Conservation (phyloP, 2,113 vertebrate genomes). For the Sinocyclocheilus anshuiensis region DNA sequence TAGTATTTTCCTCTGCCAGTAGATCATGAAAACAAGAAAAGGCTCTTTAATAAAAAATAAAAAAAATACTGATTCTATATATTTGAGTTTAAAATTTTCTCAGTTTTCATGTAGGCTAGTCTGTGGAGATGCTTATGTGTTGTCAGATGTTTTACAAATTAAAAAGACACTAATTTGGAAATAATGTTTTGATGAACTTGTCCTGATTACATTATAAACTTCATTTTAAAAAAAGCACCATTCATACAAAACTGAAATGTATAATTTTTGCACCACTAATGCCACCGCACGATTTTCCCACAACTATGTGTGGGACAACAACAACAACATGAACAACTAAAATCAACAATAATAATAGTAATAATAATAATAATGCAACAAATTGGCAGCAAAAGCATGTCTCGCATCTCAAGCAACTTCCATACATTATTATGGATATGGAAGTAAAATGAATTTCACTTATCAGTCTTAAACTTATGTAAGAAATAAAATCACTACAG, state of each 20-base stretch:
- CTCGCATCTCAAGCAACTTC: too few relatives aligned
- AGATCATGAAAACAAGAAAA: background rate
- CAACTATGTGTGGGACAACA: background rate
- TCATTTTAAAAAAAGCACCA: background rate
- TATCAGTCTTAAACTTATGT: background rate
- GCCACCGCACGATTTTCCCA: too few relatives aligned
- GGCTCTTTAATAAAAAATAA: background rate
- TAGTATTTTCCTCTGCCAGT: background rate
- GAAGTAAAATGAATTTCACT: too few relatives aligned
- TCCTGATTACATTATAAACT: background rate
- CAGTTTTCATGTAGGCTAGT: background rate
- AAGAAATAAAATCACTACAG: background rate
- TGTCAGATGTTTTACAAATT: background rate
- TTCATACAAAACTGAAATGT: background rate
- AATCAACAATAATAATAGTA: background rate
- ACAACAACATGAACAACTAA: background rate
- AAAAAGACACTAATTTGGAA: background rate
- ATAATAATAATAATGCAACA: background rate
- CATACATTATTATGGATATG: background rate
- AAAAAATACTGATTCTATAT: background rate
- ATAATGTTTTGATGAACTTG: background rate
- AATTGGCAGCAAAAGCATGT: background rate
- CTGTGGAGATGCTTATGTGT: background rate
- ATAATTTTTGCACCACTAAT: background rate
- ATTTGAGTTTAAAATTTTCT: background rate